These are phyloP conservation scores for Dolichoris vasculosae DNA, from an alignment of 1,140 invertebrate genomes.

Conservation along the genomic window DNA sequence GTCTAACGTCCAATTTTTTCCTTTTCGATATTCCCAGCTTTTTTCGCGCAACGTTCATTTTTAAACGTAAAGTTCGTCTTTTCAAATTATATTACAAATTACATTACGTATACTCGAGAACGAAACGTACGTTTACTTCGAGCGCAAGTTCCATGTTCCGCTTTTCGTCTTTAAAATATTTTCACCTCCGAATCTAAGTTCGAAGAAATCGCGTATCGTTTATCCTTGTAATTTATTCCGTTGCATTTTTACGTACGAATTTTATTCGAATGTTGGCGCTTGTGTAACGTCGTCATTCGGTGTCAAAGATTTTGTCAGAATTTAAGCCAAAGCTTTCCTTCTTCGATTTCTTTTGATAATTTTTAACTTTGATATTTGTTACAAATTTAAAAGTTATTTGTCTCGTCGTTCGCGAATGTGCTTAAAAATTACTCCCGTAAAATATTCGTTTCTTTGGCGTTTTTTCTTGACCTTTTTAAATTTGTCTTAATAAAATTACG, in stretches of 20 bases:
- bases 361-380: background rate
- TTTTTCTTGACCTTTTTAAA: background rate
- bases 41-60: too few relatives aligned
- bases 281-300: background rate
- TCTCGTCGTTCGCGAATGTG: background rate
- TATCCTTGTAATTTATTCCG: too few relatives aligned
- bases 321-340: background rate
- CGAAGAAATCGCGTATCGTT: too few relatives aligned
- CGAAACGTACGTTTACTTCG: background rate
- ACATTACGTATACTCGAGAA: background rate
- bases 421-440: background rate
- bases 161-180: too few relatives aligned
- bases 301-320: background rate
- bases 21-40: too few relatives aligned
- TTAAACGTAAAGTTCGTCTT: too few relatives aligned
- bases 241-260: too few relatives aligned
- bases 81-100: too few relatives aligned
- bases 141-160: too few relatives aligned
- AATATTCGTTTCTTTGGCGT: background rate
- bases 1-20: too few relatives aligned
- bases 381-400: background rate
- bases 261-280: constrained; percentile 6
- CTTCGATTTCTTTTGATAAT: background rate
- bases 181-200: too few relatives aligned
- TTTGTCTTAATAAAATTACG: background rate